Conservation (phyloP, 2,888 invertebrate genomes). For the Clepsis dumicolana region DNA sequence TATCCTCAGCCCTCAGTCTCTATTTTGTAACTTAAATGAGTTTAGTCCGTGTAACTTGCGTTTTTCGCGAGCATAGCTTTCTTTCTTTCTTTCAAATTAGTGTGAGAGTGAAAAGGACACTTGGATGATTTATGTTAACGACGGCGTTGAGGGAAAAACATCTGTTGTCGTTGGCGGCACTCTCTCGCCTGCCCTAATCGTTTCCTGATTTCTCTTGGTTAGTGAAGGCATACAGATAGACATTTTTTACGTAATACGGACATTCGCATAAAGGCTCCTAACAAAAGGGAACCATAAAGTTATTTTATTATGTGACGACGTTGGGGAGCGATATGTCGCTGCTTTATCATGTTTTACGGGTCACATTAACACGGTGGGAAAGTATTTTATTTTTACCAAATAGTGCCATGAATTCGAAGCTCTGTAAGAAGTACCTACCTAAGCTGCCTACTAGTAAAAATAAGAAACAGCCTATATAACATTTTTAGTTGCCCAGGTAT, state of each 20-base stretch:
- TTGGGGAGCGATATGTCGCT: slow-evolving; percentile 11
- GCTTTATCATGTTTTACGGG: slow-evolving; percentile 20
- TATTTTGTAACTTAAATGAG: not conserved
- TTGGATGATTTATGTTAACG: not conserved
- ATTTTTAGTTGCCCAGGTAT: not conserved
- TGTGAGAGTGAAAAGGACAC: not conserved
- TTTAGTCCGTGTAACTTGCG: not conserved
- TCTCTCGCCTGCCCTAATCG: not conserved
- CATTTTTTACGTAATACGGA: slow-evolving; percentile 7
- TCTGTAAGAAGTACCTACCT: not conserved
- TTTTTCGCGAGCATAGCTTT: not conserved
- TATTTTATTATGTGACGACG: slow-evolving; percentile 24
- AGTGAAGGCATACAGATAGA: not conserved
- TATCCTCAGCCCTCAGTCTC: too few relatives aligned
- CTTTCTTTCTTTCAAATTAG: not conserved
- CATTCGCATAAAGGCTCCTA: slow-evolving; percentile 13
- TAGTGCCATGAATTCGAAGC: not conserved
- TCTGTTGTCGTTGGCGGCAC: not conserved
- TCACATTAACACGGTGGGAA: not conserved
- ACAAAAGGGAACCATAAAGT: slow-evolving; percentile 22
- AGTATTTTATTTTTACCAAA: slow-evolving; percentile 7
- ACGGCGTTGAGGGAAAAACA: not conserved
- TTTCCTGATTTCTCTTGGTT: slow-evolving; percentile 11
- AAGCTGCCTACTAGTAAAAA: not conserved
- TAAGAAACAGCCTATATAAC: not conserved